phyloP scores from a whole-genome alignment of 2,888 invertebrate species.

The Cryptocephalus moraei region DNA sequence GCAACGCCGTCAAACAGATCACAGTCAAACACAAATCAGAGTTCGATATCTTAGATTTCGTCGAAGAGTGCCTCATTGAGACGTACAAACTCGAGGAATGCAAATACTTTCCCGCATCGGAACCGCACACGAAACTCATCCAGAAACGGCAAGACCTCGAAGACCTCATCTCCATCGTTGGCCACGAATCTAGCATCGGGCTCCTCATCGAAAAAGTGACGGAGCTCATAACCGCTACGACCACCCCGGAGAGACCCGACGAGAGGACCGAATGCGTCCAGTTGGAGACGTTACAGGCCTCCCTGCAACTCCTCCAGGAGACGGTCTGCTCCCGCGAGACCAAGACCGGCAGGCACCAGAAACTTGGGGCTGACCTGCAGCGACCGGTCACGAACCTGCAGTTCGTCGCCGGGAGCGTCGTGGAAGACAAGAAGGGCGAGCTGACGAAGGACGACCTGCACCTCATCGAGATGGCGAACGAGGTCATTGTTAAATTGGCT shows the following conservation, averaged over 20 bases:
- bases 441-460: conserved; percentile 28
- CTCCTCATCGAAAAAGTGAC: conserved; percentile 12
- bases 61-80: too few relatives aligned
- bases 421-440: conserved; percentile 29
- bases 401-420: conserved; percentile 28
- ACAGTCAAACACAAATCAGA: too few relatives aligned
- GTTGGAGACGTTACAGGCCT: conserved; percentile 24
- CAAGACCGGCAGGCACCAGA: conserved; percentile 6
- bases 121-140: conserved; percentile 1
- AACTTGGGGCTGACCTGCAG: conserved; percentile 28
- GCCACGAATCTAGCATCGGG: conserved; percentile 10
- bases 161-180: conserved; percentile 5
- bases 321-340: conserved; percentile 19
- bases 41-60: too few relatives aligned
- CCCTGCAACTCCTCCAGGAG: conserved; percentile 30
- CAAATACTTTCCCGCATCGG: too few relatives aligned
- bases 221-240: not conserved
- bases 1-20: too few relatives aligned
- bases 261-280: conserved; percentile 14
- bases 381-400: conserved; percentile 32
- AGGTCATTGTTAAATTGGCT: not conserved
- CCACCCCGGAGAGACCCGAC: conserved; percentile 10
- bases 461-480: conserved; percentile 25
- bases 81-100: too few relatives aligned
- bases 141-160: not conserved